These are phyloP conservation scores for Pristionchus mayeri DNA, from an alignment of 2,888 invertebrate species.

Conservation along the genomic window DNA sequence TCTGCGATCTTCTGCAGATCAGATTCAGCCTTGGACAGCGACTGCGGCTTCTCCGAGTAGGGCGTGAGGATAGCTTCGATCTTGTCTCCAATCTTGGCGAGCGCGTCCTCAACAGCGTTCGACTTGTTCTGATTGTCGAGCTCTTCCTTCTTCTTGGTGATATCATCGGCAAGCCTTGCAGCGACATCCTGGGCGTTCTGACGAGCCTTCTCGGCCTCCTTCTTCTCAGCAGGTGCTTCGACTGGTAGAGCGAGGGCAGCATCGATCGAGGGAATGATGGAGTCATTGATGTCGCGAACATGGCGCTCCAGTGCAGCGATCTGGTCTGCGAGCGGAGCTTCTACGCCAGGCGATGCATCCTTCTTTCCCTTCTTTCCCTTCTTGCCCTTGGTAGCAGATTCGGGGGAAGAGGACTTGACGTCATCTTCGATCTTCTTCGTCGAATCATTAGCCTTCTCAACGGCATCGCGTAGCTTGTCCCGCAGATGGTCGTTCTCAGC, in stretches of 20 bases:
- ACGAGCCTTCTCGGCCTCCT: conserved; percentile 57
- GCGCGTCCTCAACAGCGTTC: conserved; percentile 21
- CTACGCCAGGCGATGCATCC: conserved; percentile 33
- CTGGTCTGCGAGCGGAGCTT: conserved; percentile 30
- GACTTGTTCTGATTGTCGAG: conserved; percentile 33
- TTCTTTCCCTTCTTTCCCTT: conserved; percentile 58
- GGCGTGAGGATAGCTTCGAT: conserved; percentile 60
- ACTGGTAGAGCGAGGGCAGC: conserved; percentile 19
- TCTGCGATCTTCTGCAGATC: conserved; percentile 23
- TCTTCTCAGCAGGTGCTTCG: conserved; percentile 35
- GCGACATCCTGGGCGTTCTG: conserved; percentile 55
- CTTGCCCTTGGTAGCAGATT: conserved; percentile 48
- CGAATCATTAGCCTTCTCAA: conserved; percentile 52
- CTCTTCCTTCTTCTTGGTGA: conserved; percentile 56
- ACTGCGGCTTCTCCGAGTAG: conserved; percentile 41
- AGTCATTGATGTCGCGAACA: conserved; percentile 6
- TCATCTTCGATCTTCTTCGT: conserved; percentile 56
- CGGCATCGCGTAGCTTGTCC: conserved; percentile 50
- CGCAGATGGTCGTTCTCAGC: conserved; percentile 53
- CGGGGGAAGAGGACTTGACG: conserved; percentile 39
- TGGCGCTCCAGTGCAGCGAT: conserved; percentile 14
- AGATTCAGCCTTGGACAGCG: conserved; percentile 39
- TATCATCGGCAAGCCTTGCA: conserved; percentile 56
- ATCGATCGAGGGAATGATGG: conserved; percentile 2
- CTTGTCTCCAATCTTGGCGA: conserved; percentile 60